phyloP scores from a whole-genome alignment of 2,797 vertebrate genomes.

The Prunella strophiata region DNA sequence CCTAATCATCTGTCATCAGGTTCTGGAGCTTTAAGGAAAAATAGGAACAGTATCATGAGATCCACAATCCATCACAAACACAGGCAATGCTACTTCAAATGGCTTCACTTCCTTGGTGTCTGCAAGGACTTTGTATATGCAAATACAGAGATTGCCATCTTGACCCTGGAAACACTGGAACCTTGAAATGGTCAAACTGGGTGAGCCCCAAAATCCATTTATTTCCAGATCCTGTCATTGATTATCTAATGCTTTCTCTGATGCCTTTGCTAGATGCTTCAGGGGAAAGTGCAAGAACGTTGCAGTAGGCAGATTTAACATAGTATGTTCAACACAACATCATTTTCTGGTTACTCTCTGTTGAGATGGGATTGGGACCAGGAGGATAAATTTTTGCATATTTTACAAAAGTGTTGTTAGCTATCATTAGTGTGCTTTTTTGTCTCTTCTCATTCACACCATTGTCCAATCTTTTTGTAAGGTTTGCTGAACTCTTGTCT shows the following conservation, averaged over 20 bases:
- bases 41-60: neutral
- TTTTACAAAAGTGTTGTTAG: neutral
- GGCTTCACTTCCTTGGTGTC: neutral
- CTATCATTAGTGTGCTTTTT: neutral
- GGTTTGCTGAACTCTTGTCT: neutral
- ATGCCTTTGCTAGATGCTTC: slow-evolving; percentile 39
- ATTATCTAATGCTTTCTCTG: neutral
- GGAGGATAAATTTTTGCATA: neutral
- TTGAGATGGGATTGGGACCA: neutral
- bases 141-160: neutral
- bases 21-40: slow-evolving; percentile 27
- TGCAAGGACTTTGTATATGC: neutral
- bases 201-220: neutral
- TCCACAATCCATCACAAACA: neutral
- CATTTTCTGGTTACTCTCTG: neutral
- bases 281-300: slow-evolving; percentile 28
- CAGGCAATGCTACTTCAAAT: neutral
- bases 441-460: neutral
- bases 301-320: neutral
- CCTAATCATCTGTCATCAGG: slow-evolving; percentile 23
- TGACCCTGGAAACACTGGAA: neutral
- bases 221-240: neutral
- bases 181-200: neutral
- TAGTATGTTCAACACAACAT: neutral
- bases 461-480: neutral